These are phyloP conservation scores for Galleria mellonella DNA, from an alignment of 1,140 invertebrate genomes.

Conservation along the genomic window DNA sequence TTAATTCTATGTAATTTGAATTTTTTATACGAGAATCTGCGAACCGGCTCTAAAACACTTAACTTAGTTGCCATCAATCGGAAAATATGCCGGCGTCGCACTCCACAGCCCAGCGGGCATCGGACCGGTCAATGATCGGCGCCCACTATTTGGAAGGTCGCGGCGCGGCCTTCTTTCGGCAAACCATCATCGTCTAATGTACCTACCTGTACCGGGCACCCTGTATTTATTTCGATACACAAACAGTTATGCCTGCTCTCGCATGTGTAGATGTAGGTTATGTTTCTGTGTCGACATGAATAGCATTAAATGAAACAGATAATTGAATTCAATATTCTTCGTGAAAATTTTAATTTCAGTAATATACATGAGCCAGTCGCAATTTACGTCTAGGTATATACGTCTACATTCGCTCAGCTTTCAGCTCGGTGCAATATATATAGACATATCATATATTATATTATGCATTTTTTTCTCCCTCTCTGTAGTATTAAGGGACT, in stretches of 20 bases:
- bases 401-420: no score
- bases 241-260: constrained; percentile 64
- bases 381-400: no score
- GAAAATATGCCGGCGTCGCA: constrained; percentile 8
- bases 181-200: constrained; percentile 40
- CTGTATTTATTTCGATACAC: constrained; percentile 56
- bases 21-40: constrained; percentile 4
- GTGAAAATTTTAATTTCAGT: constrained; percentile 22
- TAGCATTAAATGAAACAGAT: constrained; percentile 48
- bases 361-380: not conserved
- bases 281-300: constrained; percentile 57
- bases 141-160: constrained; percentile 63
- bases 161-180: constrained; percentile 61
- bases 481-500: no score
- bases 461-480: no score
- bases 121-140: constrained; percentile 47
- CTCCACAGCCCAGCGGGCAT: constrained; percentile 2
- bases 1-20: no score
- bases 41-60: constrained; percentile 1
- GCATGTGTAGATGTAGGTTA: constrained; percentile 61
- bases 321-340: constrained; percentile 34
- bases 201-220: constrained; percentile 34
- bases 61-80: constrained; percentile 10
- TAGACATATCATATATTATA: no score
- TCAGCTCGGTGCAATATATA: no score